Percentiles rank a stretch among this genome's conserved stretches.
Conservation (phyloP, 2,888 invertebrate genomes). For the Mythimna lalbum region DNA sequence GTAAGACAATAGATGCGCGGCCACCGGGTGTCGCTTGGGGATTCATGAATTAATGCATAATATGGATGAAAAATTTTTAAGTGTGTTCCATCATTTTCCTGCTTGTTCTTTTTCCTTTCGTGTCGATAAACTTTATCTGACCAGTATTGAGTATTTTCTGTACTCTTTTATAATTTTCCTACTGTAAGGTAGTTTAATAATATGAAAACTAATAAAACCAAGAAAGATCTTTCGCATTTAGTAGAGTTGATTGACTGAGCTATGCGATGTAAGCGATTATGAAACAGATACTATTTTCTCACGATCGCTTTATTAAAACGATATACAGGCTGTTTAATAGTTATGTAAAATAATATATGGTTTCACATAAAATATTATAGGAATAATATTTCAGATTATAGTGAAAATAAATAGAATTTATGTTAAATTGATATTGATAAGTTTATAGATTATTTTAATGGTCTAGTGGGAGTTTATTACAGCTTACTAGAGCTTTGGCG, state of each 20-base stretch:
- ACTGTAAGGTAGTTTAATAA: not conserved
- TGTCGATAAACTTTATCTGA: no score
- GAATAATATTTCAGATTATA: slow-evolving; percentile 14
- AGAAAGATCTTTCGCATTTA: not conserved
- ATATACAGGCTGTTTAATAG: not conserved
- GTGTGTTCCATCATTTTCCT: no score
- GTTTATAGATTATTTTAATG: slow-evolving; percentile 27
- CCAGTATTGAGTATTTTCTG: no score
- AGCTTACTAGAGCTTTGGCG: not conserved
- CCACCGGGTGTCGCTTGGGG: no score
- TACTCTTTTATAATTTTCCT: not conserved
- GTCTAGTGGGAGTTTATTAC: slow-evolving; percentile 11
- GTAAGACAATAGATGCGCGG: no score
- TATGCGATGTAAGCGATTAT: not conserved
- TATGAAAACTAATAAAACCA: not conserved
- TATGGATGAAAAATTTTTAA: no score
- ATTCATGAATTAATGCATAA: no score
- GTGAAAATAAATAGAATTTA: slow-evolving; percentile 19
- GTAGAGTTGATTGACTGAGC: not conserved
- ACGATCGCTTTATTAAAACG: not conserved
- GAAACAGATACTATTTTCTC: not conserved
- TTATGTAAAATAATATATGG: slow-evolving; percentile 7
- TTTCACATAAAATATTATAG: slow-evolving; percentile 30
- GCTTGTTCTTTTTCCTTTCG: no score
- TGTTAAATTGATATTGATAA: slow-evolving; percentile 27